Percentiles rank a stretch among this genome's conserved stretches.
Evolutionary conservation across 2,888 invertebrate genomes (phyloP).

Genomic region (Epistrophe grossulariae): DNA sequence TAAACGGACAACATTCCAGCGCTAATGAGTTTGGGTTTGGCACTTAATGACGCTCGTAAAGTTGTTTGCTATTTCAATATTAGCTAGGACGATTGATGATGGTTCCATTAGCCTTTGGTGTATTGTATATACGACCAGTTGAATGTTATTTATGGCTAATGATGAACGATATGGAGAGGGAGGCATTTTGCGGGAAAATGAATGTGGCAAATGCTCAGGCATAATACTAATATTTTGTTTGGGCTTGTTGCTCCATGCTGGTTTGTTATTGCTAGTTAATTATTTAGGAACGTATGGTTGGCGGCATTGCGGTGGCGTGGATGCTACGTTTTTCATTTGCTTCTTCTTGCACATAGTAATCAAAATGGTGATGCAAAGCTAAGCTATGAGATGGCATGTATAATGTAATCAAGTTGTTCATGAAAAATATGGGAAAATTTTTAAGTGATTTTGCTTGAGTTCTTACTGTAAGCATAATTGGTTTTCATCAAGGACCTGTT

Average conservation of each 20-base stretch:
- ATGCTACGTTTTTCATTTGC: slow-evolving; percentile 43
- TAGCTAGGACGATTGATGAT: slow-evolving; percentile 65
- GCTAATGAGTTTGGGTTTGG: slow-evolving; percentile 74
- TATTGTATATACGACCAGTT: slow-evolving; percentile 22
- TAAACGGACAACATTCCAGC: slow-evolving; percentile 71
- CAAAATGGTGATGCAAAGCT: neutral
- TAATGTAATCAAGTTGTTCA: neutral
- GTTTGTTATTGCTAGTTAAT: slow-evolving; percentile 58
- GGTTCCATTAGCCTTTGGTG: slow-evolving; percentile 56
- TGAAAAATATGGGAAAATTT: neutral
- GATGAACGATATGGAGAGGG: neutral
- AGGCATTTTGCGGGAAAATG: neutral
- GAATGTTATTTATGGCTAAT: slow-evolving; percentile 24
- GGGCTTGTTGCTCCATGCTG: slow-evolving; percentile 53
- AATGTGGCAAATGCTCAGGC: slow-evolving; percentile 17
- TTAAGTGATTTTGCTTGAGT: neutral
- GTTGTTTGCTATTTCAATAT: slow-evolving; percentile 68
- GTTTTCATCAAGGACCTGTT: neutral
- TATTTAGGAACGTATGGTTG: slow-evolving; percentile 28
- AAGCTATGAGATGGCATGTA: neutral
- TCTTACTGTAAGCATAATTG: neutral
- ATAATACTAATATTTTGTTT: slow-evolving; percentile 56
- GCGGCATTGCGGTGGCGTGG: neutral
- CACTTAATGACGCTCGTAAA: slow-evolving; percentile 69
- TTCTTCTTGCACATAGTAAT: slow-evolving; percentile 1